Conservation (phyloP, 2,797 vertebrate species). For the Naso thynnoides region DNA sequence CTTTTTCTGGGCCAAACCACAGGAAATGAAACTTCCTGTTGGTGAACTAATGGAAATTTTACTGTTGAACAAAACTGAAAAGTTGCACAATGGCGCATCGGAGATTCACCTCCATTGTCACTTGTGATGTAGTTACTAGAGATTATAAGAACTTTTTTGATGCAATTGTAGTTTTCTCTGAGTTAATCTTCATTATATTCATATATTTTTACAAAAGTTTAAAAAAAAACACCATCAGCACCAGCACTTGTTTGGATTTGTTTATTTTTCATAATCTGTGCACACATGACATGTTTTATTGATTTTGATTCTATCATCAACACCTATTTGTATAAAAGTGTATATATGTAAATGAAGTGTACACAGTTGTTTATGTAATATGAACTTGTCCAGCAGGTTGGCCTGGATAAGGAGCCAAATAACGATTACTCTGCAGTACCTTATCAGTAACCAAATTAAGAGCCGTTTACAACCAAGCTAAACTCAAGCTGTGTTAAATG, state of each 20-base stretch:
- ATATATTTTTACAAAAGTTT: not conserved
- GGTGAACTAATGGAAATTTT: not conserved
- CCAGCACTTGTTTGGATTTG: not conserved
- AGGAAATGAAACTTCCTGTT: slow-evolving; percentile 19
- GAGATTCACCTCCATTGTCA: not conserved
- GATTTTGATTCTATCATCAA: not conserved
- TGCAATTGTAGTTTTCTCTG: not conserved
- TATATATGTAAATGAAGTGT: not conserved
- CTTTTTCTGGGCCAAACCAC: slow-evolving; percentile 28
- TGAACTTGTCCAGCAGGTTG: slow-evolving; percentile 15
- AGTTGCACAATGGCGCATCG: not conserved
- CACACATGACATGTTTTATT: not conserved
- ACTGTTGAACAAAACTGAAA: not conserved
- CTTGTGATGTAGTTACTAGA: not conserved
- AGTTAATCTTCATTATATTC: not conserved
- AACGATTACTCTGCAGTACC: not conserved
- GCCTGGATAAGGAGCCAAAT: not conserved
- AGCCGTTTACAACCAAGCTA: not conserved
- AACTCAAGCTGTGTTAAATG: not conserved
- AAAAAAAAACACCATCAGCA: not conserved
- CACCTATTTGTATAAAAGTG: not conserved
- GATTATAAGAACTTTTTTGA: not conserved
- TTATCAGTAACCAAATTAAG: slow-evolving; percentile 3
- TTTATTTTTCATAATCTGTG: not conserved
- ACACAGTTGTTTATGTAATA: not conserved